Evolutionary conservation across 2,888 invertebrate genomes (phyloP), one percentile per base, ranked within the genome.

Genomic region (Cecidostiba fungosa): DNA sequence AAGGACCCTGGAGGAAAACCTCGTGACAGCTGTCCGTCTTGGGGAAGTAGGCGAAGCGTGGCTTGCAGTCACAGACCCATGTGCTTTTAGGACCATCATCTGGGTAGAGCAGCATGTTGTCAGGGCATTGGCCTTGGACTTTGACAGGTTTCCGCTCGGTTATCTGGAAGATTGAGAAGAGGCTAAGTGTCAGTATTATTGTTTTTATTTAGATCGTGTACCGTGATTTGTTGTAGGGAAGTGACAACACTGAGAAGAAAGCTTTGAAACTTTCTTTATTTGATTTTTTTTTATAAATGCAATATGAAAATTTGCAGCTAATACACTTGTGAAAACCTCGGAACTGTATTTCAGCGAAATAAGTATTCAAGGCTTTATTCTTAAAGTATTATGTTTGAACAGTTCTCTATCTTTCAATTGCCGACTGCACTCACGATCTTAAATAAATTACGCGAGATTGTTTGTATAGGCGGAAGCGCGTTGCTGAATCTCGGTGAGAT

Each of bases 1-100:
- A 97, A 0, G 97, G 97, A 0, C 97, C 97, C 90, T 94, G 94
- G 62, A 94, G 94, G 89, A 94, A 96, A 0, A 95, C 95, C 76
- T 95, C 94, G 93, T 95, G 95, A 89, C 97, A 97, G 10, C 92
- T 92, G 88, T 96, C 94, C 0, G 94, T 94, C 36, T 93, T 91
- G 1, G 96, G 95, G 89, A 96, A 95, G 90, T 95, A 97, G 36
- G 96, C 88, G 83, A 89, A 92, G 77, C 93, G 92, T 76, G 93
- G 92, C 85, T 91, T 93, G 88, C 95, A 95, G 86, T 95, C 94
- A 85, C 95, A 95, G 79, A 96, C 95, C 96, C 96, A 96, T 88
- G 95, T 95, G 86, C 95, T 95, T 77, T 93, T 94, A 88, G 95
- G 95, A 1, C 88, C 88, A n/a, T 95, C 95, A 1, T 96, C 96